Evolutionary conservation across 2,888 invertebrate genomes (phyloP), one percentile per base, ranked within the genome.

Genomic region (Lithophane socia): DNA sequence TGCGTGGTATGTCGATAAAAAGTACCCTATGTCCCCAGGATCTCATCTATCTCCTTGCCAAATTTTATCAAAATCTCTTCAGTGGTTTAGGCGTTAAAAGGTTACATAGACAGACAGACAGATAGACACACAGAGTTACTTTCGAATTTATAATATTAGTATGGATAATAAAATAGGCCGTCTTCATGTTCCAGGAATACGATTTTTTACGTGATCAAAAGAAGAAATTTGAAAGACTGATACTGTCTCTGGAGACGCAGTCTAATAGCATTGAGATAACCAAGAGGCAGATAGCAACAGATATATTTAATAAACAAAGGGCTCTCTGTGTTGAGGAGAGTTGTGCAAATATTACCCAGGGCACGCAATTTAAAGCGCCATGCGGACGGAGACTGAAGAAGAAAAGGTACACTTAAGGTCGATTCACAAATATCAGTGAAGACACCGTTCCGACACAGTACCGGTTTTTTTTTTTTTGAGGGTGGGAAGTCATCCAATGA

Each of bases 191-290:
- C 4, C 69, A 96, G 96, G 96, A 96, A 87, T 91, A 88, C 75
- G 88, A 92, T 0, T 96, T 94, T 83, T 89, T 96, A n/a, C 88
- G 91, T 4, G 91, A 92, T 3, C 92, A 96, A 78, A 95, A 94
- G 84, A 93, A 90, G 78, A 93, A 91, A 79, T 96, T 96, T 69
- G 92, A 94, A 84, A 90, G 86, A 3, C 86, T 96, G 75, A 88
- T 94, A 66, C 65, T 80, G 9, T 90, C 92, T 69, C 75, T 96
- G 16, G 92, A 94, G 3, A 91, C 90, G 37, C 92, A 94, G 75
- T 92, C 86, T 3, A 79, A 71, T 16, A 63, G 67, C 0, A 79
- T 95, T 18, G 90, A 93, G 21, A 94, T 93, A 80, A 94, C 93
- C 0, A 95, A 92, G 67, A 91, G 87, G 18, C 92, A 90, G 75